These are phyloP conservation scores for Carduelis carduelis DNA, from an alignment of 2,797 vertebrate genomes.

Conservation along the genomic window DNA sequence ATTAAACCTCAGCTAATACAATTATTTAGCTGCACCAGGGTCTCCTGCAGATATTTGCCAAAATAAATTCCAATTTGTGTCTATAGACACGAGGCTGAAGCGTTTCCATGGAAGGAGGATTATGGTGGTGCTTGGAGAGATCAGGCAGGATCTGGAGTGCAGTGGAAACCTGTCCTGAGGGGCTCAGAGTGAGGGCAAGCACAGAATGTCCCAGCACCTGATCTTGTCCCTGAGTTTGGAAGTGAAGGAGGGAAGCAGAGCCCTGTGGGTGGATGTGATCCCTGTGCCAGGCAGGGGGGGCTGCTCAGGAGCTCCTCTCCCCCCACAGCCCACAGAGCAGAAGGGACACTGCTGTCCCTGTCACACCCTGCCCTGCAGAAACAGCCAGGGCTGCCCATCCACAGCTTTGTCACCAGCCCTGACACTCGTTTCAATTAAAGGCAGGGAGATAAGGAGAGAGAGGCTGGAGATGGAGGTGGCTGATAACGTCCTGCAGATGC, in stretches of 20 bases:
- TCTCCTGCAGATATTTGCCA: background rate
- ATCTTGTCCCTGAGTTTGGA: background rate
- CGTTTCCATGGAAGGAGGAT: constrained; percentile 6
- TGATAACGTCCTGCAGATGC: background rate
- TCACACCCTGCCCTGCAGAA: background rate
- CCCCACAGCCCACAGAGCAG: accelerated
- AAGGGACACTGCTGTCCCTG: background rate
- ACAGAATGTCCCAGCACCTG: background rate
- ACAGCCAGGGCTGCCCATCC: background rate
- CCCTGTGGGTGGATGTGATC: accelerated
- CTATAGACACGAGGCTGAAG: background rate
- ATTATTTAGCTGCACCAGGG: background rate
- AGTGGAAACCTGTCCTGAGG: background rate
- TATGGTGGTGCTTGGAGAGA: background rate
- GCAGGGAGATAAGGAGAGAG: background rate
- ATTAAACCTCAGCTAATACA: background rate
- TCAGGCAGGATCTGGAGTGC: background rate
- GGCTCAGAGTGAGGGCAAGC: background rate
- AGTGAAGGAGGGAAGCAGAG: background rate
- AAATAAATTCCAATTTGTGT: constrained; percentile 27
- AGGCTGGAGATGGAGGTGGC: background rate
- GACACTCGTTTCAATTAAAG: background rate
- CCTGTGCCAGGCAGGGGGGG: background rate
- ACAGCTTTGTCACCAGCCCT: background rate
- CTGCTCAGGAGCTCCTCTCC: background rate